A percentile compares a stretch with the other conserved stretches of the same genome.
Conservation (phyloP, 2,797 vertebrate species). For the Pelodytes ibericus region DNA sequence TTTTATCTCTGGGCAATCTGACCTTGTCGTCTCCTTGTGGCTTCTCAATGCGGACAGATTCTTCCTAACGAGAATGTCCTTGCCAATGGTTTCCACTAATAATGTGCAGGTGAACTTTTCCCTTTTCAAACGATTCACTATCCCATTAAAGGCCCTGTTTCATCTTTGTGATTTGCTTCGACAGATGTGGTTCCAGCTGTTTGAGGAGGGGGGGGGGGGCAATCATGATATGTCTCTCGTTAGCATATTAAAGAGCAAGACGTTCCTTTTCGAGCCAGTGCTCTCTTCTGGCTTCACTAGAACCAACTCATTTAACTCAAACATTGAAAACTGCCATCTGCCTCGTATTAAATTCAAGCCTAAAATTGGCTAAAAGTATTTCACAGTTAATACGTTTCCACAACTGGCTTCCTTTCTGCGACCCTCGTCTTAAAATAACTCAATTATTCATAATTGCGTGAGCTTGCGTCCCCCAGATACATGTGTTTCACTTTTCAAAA, state of each 20-base stretch:
- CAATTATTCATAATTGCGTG: slow-evolving; percentile 5
- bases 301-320: slow-evolving; percentile 63
- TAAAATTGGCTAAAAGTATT: slow-evolving; percentile 47
- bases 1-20: not conserved
- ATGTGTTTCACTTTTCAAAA: not conserved
- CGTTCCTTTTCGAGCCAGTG: slow-evolving; percentile 27
- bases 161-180: slow-evolving; percentile 4
- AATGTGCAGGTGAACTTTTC: not conserved
- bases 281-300: slow-evolving; percentile 56
- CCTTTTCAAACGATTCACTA: slow-evolving; percentile 19
- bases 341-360: slow-evolving; percentile 61
- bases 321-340: slow-evolving; percentile 61
- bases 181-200: slow-evolving; percentile 51
- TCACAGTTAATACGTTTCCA: slow-evolving; percentile 45
- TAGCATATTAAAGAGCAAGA: slow-evolving; percentile 31
- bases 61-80: not conserved
- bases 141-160: slow-evolving; percentile 14
- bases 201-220: not conserved
- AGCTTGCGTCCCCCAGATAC: slow-evolving; percentile 10
- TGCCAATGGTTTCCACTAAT: too few relatives aligned
- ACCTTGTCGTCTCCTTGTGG: too few relatives aligned
- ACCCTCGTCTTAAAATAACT: slow-evolving; percentile 41
- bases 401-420: slow-evolving; percentile 17
- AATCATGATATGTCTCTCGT: slow-evolving; percentile 32
- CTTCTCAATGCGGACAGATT: not conserved